A percentile compares a stretch with the other conserved stretches of the same genome.
These are phyloP conservation scores for Loripinus fragilis DNA, from an alignment of 2,888 invertebrate genomes.

Conservation along the genomic window DNA sequence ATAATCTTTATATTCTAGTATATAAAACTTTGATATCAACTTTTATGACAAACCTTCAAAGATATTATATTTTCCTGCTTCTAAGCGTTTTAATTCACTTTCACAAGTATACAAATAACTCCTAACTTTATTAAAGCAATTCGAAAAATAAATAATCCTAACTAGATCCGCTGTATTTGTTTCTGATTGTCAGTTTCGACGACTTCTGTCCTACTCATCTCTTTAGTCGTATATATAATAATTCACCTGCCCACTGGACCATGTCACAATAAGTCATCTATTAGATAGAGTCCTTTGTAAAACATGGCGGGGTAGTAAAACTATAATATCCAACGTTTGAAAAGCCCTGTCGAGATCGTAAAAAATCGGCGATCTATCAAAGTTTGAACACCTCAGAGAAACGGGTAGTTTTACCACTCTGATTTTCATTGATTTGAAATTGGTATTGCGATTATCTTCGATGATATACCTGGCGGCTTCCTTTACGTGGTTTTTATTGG, in stretches of 20 bases:
- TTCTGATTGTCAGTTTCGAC: background rate
- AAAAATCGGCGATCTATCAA: constrained; percentile 10
- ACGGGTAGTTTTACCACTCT: background rate
- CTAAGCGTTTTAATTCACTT: too few relatives aligned
- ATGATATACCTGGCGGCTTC: background rate
- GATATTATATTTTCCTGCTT: too few relatives aligned
- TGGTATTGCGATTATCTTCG: background rate
- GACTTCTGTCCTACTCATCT: constrained; percentile 2
- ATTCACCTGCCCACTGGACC: constrained; percentile 12
- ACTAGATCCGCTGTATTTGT: background rate
- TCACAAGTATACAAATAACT: too few relatives aligned
- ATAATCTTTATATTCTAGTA: too few relatives aligned
- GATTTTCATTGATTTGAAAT: background rate
- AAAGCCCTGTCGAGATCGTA: background rate
- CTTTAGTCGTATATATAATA: constrained; percentile 23
- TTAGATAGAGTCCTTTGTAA: constrained; percentile 9
- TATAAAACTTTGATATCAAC: too few relatives aligned
- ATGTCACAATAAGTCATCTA: background rate
- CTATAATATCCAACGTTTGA: background rate
- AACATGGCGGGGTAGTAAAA: constrained; percentile 18
- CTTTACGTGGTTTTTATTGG: too few relatives aligned
- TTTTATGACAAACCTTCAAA: too few relatives aligned
- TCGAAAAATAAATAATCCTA: too few relatives aligned
- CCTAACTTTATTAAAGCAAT: too few relatives aligned
- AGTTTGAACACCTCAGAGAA: background rate